Evolutionary conservation across 2,797 vertebrate genomes (phyloP).

Genomic region (Bryconaethiops microstoma): DNA sequence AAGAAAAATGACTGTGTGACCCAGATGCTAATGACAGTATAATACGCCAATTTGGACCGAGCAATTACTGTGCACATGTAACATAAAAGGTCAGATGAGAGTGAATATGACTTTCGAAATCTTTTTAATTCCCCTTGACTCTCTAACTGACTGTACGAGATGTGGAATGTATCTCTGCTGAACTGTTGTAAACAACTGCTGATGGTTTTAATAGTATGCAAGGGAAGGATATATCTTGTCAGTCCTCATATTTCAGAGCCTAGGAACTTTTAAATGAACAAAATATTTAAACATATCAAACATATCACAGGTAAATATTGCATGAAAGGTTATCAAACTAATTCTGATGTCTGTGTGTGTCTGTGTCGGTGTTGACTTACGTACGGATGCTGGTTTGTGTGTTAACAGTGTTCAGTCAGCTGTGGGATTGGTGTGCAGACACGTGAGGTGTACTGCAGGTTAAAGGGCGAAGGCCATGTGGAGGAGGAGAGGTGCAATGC

Average conservation of each 20-base stretch:
- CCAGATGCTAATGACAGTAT: slow-evolving; percentile 19
- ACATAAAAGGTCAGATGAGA: slow-evolving; percentile 9
- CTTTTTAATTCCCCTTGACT: neutral
- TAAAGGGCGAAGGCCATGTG: slow-evolving; percentile 78
- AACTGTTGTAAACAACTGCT: neutral
- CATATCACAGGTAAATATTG: neutral
- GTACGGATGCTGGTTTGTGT: slow-evolving; percentile 1
- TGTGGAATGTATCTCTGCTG: neutral
- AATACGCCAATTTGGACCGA: neutral
- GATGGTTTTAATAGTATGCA: no score
- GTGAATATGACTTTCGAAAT: neutral
- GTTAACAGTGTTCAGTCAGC: slow-evolving; percentile 85
- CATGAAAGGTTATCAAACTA: neutral
- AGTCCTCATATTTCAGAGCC: neutral
- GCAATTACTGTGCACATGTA: neutral
- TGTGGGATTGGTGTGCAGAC: slow-evolving; percentile 86
- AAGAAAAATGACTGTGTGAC: slow-evolving; percentile 19
- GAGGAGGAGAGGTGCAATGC: slow-evolving; percentile 73
- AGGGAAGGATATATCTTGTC: neutral
- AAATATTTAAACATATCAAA: no score
- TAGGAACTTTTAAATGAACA: neutral
- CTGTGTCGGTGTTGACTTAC: slow-evolving; percentile 19
- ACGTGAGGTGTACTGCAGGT: slow-evolving; percentile 84
- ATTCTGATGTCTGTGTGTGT: slow-evolving; percentile 30
- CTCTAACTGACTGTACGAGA: no score